Evolutionary conservation across 2,797 vertebrate species (phyloP).

Genomic region (Labroides dimidiatus): DNA sequence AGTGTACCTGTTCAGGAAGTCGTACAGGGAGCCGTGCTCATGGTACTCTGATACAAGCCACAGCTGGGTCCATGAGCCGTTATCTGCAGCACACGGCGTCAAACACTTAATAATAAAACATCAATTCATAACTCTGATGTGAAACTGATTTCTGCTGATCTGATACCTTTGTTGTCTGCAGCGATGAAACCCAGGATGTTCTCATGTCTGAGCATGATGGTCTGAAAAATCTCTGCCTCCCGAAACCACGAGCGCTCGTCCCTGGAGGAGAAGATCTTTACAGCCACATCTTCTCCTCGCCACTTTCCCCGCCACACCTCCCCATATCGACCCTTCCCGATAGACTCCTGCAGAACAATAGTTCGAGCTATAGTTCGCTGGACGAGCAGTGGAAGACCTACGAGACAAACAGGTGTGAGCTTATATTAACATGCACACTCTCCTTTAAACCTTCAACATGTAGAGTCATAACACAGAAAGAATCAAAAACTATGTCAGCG

Average conservation of each 20-base stretch:
- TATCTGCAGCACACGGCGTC: conserved; percentile 83
- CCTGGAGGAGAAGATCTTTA: conserved; percentile 98
- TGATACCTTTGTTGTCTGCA: conserved; percentile 96
- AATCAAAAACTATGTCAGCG: not conserved
- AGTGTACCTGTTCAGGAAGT: conserved; percentile 93
- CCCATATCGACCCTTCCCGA: conserved; percentile 95
- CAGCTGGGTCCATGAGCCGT: conserved; percentile 96
- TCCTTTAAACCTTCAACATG: not conserved
- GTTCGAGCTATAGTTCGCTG: conserved; percentile 97
- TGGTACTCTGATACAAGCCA: conserved; percentile 99
- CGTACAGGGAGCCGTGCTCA: conserved; percentile 94
- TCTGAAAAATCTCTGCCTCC: conserved; percentile 98
- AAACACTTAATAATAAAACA: conserved; percentile 2
- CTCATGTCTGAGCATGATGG: conserved; percentile 95
- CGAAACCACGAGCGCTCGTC: conserved; percentile 98
- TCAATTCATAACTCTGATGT: not conserved
- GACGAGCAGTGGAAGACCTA: conserved; percentile 94
- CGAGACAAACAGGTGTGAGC: not conserved
- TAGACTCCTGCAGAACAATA: conserved; percentile 94
- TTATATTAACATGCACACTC: not conserved
- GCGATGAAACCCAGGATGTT: conserved; percentile 98
- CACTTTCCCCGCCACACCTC: conserved; percentile 97
- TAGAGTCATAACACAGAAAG: not conserved
- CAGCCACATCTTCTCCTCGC: conserved; percentile 96
- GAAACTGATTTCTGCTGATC: not conserved